Evolutionary conservation across 2,888 invertebrate genomes (phyloP), one percentile per base, ranked within the genome.

Genomic region (Caenorhabditis afra): DNA sequence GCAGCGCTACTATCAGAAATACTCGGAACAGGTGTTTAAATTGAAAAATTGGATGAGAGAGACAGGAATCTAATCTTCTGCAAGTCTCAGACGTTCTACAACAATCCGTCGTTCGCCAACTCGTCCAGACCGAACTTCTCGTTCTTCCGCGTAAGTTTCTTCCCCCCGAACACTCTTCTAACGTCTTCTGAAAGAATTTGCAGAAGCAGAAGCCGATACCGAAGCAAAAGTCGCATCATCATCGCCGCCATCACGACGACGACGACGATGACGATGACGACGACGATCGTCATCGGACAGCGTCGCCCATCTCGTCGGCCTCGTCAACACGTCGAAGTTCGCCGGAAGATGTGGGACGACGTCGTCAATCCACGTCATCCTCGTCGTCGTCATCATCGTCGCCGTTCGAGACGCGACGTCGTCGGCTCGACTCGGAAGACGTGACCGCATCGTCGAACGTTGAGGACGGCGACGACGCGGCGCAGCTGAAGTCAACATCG

Each of bases 121-220:
- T 18, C 55, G 0, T 18, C 49, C 11, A 47, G 62, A 22, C 35
- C 22, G n/a, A 62, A 61, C 7, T 50, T 62, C 18, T 55, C 53
- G 0, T 39, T 64, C 29, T 47, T 12, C 29, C 53, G 70, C n/a
- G 70, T 70, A n/a, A 61, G 61, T 55, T 49, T 3, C n/a, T 10
- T 7, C 16, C n/a, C 3, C 14, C 20, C 11, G 11, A 18, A 61
- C n/a, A n/a, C n/a, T 10, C 10, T 16, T 35, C 10, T 10, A 14
- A 35, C 18, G 22, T 1, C n/a, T 11, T n/a, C 23, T 41, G 7
- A 7, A 29, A 29, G 29, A 29, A 7, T 45, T 58, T 74, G 37
- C 61, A 74, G 74, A 59, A 74, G 39, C 65, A 65, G 39, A 74
- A 74, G 16, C 66, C 74, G 18, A 66, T 59, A 4, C 74, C 74